phyloP scores from a whole-genome alignment of 2,797 vertebrate species.

The Morus bassanus region DNA sequence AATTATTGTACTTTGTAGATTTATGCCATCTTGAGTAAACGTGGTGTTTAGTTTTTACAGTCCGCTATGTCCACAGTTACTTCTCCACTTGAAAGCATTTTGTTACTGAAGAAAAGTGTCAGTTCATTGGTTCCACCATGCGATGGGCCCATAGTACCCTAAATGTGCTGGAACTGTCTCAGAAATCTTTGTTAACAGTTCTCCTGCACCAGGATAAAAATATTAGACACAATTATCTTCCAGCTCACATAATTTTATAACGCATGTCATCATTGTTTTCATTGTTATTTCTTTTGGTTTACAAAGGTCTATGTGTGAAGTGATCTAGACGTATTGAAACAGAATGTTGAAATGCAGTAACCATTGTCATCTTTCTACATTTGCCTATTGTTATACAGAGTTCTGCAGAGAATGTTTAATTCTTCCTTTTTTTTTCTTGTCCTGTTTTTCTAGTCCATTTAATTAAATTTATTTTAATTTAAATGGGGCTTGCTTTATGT shows the following conservation, averaged over 20 bases:
- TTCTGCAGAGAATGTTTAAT: background rate
- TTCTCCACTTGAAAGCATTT: background rate
- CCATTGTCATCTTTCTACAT: background rate
- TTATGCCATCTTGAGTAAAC: background rate
- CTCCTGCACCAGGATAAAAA: background rate
- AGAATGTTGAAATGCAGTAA: background rate
- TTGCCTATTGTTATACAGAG: background rate
- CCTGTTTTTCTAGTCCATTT: background rate
- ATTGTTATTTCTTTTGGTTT: background rate
- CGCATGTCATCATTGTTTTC: background rate
- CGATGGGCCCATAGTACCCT: background rate
- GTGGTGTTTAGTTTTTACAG: background rate
- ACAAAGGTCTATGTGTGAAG: background rate
- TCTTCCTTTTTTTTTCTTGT: background rate
- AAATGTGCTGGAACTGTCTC: background rate
- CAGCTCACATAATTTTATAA: background rate
- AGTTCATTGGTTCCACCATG: background rate
- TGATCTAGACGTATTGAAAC: background rate
- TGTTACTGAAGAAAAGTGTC: background rate
- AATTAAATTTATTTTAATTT: no score
- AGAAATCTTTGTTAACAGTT: background rate
- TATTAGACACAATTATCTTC: background rate
- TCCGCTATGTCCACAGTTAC: background rate
- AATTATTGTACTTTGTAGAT: background rate
- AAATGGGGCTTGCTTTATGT: background rate